These are phyloP conservation scores for Hydrotaea cyrtoneurina DNA, from an alignment of 2,888 invertebrate genomes.

Conservation along the genomic window DNA sequence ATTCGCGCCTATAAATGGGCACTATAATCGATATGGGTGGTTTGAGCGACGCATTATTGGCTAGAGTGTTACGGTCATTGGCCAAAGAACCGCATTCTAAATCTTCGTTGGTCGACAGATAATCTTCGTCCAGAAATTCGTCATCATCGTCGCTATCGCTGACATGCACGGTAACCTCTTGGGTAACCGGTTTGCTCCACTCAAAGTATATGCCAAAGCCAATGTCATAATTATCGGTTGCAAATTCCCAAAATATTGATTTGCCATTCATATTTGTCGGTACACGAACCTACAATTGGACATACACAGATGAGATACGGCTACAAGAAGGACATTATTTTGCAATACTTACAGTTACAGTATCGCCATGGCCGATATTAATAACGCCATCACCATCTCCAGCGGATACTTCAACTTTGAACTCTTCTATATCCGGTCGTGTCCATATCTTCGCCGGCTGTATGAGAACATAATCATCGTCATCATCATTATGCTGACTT, in stretches of 20 bases:
- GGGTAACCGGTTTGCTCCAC: slow-evolving; percentile 94
- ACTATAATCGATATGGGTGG: slow-evolving; percentile 89
- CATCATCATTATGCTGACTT: slow-evolving; percentile 71
- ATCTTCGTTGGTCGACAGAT: slow-evolving; percentile 82
- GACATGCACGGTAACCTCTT: slow-evolving; percentile 93
- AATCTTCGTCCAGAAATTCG: slow-evolving; percentile 82
- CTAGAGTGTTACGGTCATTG: slow-evolving; percentile 73
- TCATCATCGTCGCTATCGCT: slow-evolving; percentile 93
- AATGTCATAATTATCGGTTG: slow-evolving; percentile 98
- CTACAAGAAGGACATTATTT: slow-evolving; percentile 20
- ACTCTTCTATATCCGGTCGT: slow-evolving; percentile 90
- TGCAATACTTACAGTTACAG: slow-evolving; percentile 88
- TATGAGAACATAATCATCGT: slow-evolving; percentile 82
- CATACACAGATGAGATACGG: not conserved
- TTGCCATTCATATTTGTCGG: slow-evolving; percentile 97
- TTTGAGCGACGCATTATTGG: slow-evolving; percentile 69
- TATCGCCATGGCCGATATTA: slow-evolving; percentile 97
- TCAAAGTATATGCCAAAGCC: slow-evolving; percentile 99
- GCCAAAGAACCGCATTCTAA: slow-evolving; percentile 83
- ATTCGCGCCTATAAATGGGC: slow-evolving; percentile 97
- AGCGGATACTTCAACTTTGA: slow-evolving; percentile 93
- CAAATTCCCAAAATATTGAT: slow-evolving; percentile 99
- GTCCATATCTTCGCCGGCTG: slow-evolving; percentile 98
- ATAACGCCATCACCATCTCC: slow-evolving; percentile 92
- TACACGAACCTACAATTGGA: slow-evolving; percentile 85